A percentile compares a stretch with the other conserved stretches of the same genome.
Evolutionary conservation across 2,797 vertebrate species (phyloP).

Genomic region (Carapus acus): DNA sequence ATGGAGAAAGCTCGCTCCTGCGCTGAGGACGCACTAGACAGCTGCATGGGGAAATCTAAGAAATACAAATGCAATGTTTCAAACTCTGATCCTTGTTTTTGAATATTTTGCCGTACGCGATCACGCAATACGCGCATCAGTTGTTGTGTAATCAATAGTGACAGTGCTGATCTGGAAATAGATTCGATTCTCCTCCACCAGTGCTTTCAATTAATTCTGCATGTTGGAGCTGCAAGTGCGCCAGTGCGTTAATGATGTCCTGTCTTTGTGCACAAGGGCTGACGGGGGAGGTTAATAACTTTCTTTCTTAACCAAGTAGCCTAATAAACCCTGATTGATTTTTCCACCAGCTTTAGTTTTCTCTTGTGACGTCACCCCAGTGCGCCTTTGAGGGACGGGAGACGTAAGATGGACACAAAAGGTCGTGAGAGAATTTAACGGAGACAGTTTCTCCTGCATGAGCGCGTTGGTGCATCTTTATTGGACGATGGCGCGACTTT

Average conservation of each 20-base stretch:
- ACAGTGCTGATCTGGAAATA: slow-evolving; percentile 1
- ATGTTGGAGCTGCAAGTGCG: slow-evolving; percentile 17
- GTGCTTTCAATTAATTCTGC: slow-evolving; percentile 28
- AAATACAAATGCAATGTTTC: background rate
- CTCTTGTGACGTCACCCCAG: background rate
- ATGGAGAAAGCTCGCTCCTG: too few relatives aligned
- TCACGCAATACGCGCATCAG: background rate
- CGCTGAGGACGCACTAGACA: too few relatives aligned
- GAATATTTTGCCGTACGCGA: background rate
- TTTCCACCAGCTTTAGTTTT: background rate
- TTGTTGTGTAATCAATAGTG: background rate
- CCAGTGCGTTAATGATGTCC: slow-evolving; percentile 14
- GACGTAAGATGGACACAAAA: slow-evolving; percentile 21
- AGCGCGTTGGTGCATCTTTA: background rate
- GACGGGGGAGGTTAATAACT: slow-evolving; percentile 38
- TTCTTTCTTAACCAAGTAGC: slow-evolving; percentile 10
- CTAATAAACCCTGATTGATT: slow-evolving; percentile 15
- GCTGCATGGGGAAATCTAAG: too few relatives aligned
- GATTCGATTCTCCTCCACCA: background rate
- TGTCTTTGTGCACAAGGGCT: slow-evolving; percentile 20
- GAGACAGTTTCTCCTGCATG: slow-evolving; percentile 1
- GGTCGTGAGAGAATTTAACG: slow-evolving; percentile 8
- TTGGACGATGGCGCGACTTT: background rate
- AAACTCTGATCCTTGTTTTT: slow-evolving; percentile 44
- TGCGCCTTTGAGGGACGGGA: background rate